Evolutionary conservation across 2,888 invertebrate genomes (phyloP).

Genomic region (Leptopilina syphax): DNA sequence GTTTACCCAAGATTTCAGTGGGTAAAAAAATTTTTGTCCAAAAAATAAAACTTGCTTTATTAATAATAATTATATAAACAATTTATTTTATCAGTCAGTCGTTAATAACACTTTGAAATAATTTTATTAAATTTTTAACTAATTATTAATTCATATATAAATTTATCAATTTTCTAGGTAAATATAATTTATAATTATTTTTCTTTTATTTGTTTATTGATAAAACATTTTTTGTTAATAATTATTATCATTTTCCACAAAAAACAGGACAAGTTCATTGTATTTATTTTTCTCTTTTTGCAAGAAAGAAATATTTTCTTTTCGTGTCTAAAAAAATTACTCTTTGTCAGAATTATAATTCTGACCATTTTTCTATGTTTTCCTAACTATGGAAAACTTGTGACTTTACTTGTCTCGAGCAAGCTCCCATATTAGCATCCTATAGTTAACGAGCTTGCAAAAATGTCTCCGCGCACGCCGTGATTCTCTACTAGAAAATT

Average conservation of each 20-base stretch:
- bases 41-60: too few species aligned
- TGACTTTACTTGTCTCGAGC: background rate
- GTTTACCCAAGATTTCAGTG: too few species aligned
- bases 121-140: too few species aligned
- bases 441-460: background rate
- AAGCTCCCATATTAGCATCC: conserved; percentile 18
- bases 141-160: too few species aligned
- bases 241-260: background rate
- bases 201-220: too few species aligned
- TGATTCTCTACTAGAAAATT: conserved; percentile 1
- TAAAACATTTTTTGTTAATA: too few species aligned
- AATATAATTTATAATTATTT: too few species aligned
- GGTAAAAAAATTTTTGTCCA: too few species aligned
- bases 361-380: background rate
- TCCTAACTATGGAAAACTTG: conserved; percentile 19
- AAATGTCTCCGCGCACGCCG: background rate
- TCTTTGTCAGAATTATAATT: conserved; percentile 20
- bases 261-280: background rate
- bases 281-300: background rate
- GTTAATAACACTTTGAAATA: too few species aligned
- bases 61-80: too few species aligned
- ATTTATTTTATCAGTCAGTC: too few species aligned
- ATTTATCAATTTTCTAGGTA: too few species aligned
- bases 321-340: conserved; percentile 27
- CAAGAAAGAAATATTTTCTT: background rate